These are phyloP conservation scores for Melanerpes formicivorus DNA, from an alignment of 2,113 vertebrate species.

Conservation along the genomic window DNA sequence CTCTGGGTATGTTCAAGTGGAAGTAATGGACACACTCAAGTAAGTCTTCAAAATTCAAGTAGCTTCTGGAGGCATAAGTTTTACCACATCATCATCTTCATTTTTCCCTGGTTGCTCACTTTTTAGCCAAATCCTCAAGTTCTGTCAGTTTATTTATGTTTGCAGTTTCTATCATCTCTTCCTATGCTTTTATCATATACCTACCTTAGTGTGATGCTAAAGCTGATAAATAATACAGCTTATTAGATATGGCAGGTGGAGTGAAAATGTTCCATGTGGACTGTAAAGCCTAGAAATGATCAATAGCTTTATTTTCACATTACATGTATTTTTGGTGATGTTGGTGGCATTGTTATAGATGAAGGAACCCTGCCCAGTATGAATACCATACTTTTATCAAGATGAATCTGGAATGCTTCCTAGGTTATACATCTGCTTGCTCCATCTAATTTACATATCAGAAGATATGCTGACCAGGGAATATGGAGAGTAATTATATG, in stretches of 20 bases:
- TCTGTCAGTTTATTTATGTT: neutral
- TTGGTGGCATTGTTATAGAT: constrained; percentile 46
- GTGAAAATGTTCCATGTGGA: constrained; percentile 8
- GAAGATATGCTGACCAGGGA: constrained; percentile 73
- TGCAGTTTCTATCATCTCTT: neutral
- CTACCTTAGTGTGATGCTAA: neutral
- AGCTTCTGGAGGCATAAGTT: neutral
- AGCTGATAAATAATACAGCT: neutral
- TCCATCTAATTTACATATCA: constrained; percentile 73
- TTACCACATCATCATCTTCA: neutral
- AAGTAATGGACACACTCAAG: too few relatives aligned
- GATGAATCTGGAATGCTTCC: constrained; percentile 72
- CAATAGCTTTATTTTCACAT: constrained; percentile 62
- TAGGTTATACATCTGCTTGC: constrained; percentile 73
- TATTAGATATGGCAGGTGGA: neutral
- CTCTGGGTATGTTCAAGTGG: too few relatives aligned
- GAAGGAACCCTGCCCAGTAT: constrained; percentile 56
- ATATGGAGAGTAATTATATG: constrained; percentile 72
- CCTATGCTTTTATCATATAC: neutral
- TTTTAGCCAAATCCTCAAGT: neutral
- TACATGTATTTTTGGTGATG: constrained; percentile 36
- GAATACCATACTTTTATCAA: constrained; percentile 73
- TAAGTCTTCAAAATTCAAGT: neutral
- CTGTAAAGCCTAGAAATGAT: constrained; percentile 27
- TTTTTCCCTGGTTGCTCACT: neutral